These are phyloP conservation scores for Hypercompe scribonia DNA, from an alignment of 2,888 invertebrate species.

Conservation along the genomic window DNA sequence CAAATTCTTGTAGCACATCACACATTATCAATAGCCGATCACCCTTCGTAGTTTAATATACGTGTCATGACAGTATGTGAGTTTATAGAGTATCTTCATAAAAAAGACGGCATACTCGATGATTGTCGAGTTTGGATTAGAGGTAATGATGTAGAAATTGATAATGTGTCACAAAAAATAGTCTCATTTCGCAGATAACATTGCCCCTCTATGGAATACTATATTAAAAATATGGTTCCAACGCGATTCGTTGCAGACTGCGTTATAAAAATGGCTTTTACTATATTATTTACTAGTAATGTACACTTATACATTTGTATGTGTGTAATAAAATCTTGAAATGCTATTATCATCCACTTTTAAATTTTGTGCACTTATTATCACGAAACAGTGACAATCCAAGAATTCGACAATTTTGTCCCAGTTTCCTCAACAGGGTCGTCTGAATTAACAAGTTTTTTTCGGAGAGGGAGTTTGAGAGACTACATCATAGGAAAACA, in stretches of 20 bases:
- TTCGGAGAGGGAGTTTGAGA: background rate
- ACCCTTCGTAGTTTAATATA: background rate
- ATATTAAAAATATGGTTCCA: background rate
- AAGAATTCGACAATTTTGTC: background rate
- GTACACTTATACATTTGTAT: too few species aligned
- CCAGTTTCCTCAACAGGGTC: background rate
- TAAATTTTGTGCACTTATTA: too few species aligned
- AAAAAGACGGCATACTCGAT: background rate
- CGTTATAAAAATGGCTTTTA: background rate
- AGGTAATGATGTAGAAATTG: conserved; percentile 1
- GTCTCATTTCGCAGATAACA: conserved; percentile 1
- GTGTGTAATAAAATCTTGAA: too few species aligned
- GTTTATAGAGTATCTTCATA: background rate
- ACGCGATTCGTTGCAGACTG: background rate
- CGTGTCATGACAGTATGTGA: background rate
- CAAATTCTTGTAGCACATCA: background rate
- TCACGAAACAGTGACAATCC: background rate
- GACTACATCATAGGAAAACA: background rate
- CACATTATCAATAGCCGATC: background rate
- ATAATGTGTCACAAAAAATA: background rate
- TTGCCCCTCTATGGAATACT: background rate
- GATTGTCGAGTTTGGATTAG: background rate
- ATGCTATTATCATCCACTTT: too few species aligned
- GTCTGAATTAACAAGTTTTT: background rate
- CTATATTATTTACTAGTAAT: background rate